Conservation (phyloP, 2,113 vertebrate genomes). For the Actenoides hombroni region DNA sequence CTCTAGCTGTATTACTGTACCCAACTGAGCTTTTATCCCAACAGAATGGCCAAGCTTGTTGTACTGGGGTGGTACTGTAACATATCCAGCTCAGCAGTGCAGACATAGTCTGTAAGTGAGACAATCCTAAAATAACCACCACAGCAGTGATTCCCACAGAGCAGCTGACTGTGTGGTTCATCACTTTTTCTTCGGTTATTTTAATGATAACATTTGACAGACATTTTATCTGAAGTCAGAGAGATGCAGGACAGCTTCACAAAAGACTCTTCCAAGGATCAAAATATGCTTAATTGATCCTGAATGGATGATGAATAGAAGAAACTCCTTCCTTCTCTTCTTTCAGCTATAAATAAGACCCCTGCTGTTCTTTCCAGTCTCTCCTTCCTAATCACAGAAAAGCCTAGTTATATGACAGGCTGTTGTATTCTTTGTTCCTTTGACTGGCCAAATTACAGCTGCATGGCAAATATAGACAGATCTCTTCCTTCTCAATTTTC, state of each 20-base stretch:
- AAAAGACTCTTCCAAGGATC: slow-evolving; percentile 4
- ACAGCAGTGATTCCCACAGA: not conserved
- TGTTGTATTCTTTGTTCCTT: not conserved
- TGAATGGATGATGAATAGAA: slow-evolving; percentile 6
- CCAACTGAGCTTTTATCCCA: not conserved
- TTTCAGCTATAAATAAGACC: slow-evolving; percentile 16
- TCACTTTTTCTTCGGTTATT: not conserved
- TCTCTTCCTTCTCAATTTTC: not conserved
- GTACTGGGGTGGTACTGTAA: not conserved
- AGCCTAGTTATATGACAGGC: not conserved
- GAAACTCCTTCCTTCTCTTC: not conserved
- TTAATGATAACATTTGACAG: not conserved
- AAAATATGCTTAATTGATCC: slow-evolving; percentile 30
- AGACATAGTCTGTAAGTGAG: not conserved
- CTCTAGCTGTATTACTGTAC: not conserved
- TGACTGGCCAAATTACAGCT: not conserved
- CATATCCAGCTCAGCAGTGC: not conserved
- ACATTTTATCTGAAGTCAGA: not conserved
- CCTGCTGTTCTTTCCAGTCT: not conserved
- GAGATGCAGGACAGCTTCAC: not conserved
- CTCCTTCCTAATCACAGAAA: not conserved
- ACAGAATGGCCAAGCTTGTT: not conserved
- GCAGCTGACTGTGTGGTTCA: not conserved
- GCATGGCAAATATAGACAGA: not conserved
- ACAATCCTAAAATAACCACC: not conserved